Evolutionary conservation across 2,113 vertebrate genomes (phyloP).

Genomic region (Corynorhinus townsendii): DNA sequence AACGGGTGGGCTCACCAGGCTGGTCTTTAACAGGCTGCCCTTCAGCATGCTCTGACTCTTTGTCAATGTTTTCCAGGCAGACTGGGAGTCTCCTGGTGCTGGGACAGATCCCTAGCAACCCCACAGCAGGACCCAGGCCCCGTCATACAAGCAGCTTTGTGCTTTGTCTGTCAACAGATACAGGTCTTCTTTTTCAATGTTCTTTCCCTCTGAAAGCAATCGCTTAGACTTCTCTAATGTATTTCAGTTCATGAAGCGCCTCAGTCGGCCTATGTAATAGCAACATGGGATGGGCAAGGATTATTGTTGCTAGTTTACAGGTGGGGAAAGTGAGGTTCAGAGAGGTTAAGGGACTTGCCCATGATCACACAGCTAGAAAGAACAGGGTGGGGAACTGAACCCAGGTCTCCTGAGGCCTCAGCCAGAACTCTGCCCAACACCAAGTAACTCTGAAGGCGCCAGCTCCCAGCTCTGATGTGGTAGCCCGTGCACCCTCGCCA

Average conservation of each 20-base stretch:
- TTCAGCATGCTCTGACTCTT: not conserved
- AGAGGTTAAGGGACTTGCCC: not conserved
- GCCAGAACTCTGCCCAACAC: not conserved
- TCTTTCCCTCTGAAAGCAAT: not conserved
- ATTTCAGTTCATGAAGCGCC: not conserved
- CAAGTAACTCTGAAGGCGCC: not conserved
- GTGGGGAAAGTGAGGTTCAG: slow-evolving; percentile 7
- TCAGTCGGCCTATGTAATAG: no score
- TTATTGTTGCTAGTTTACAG: not conserved
- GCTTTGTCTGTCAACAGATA: not conserved
- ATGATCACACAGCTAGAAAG: not conserved
- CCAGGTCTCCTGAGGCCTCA: not conserved
- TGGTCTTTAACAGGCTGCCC: slow-evolving; percentile 28
- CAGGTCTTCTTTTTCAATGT: not conserved
- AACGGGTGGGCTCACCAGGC: not conserved
- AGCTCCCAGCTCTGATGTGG: not conserved
- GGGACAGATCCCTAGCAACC: not conserved
- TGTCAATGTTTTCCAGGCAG: slow-evolving; percentile 9
- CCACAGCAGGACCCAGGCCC: not conserved
- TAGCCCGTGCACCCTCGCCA: fast-evolving
- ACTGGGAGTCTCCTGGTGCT: not conserved
- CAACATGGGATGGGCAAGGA: not conserved
- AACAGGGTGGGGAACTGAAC: not conserved
- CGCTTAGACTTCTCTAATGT: not conserved
- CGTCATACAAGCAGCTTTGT: not conserved